These are phyloP conservation scores for Lucilia cuprina DNA, from an alignment of 1,140 invertebrate species.

Conservation along the genomic window DNA sequence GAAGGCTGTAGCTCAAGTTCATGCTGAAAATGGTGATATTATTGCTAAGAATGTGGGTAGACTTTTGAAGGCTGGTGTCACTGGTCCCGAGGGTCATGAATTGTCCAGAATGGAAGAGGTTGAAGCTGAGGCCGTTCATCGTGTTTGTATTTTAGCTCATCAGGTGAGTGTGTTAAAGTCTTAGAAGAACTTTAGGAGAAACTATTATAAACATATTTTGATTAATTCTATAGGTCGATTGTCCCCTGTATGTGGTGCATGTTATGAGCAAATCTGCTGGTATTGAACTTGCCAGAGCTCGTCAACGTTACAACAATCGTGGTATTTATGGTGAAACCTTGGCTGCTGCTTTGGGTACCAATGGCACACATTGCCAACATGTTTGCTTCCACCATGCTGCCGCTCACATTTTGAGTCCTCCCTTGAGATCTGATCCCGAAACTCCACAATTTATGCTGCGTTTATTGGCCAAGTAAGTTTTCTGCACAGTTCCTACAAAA, in stretches of 20 bases:
- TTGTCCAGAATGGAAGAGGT: slow-evolving; percentile 95
- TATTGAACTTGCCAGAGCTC: slow-evolving; percentile 67
- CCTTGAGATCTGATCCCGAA: slow-evolving; percentile 73
- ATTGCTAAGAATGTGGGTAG: slow-evolving; percentile 91
- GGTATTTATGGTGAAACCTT: slow-evolving; percentile 81
- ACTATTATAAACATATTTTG: background rate
- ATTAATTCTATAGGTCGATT: slow-evolving; percentile 47
- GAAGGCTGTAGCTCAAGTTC: slow-evolving; percentile 87
- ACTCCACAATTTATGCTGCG: slow-evolving; percentile 85
- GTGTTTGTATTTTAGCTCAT: slow-evolving; percentile 92
- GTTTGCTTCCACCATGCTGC: slow-evolving; percentile 57
- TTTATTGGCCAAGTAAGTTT: slow-evolving; percentile 81
- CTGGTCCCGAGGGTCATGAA: slow-evolving; percentile 96
- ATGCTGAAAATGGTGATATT: slow-evolving; percentile 97
- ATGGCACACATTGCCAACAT: slow-evolving; percentile 54
- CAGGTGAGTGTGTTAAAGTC: slow-evolving; percentile 70
- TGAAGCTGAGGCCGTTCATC: slow-evolving; percentile 94
- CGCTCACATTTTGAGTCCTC: slow-evolving; percentile 75
- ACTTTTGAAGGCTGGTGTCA: slow-evolving; percentile 84
- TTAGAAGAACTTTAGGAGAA: background rate
- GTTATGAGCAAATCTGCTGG: slow-evolving; percentile 79
- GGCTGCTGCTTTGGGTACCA: slow-evolving; percentile 73
- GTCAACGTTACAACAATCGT: slow-evolving; percentile 62
- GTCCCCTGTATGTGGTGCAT: slow-evolving; percentile 75
- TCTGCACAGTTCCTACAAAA: background rate